Evolutionary conservation across 2,888 invertebrate genomes (phyloP).

Genomic region (Dryocosmus kuriphilus): DNA sequence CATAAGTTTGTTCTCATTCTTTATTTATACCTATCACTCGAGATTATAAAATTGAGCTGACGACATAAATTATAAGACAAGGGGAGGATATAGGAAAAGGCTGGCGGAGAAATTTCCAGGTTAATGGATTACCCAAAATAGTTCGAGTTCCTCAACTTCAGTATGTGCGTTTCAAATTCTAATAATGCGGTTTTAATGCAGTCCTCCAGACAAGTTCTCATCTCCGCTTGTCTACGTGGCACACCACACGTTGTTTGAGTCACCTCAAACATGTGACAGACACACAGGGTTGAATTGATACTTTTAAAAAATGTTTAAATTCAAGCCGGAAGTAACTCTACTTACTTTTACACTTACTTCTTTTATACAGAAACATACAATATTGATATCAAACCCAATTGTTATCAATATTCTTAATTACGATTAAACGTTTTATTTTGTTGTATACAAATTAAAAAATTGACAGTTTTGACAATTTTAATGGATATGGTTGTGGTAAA

Average conservation of each 20-base stretch:
- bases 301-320: no score
- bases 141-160: constrained; percentile 32
- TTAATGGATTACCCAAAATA: constrained; percentile 26
- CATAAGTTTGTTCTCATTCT: not conserved
- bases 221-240: not conserved
- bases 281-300: no score
- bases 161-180: constrained; percentile 18
- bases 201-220: constrained; percentile 11
- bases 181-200: constrained; percentile 38
- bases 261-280: not conserved
- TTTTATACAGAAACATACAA: no score
- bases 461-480: no score
- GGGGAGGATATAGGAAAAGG: constrained; percentile 5
- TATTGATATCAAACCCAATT: no score
- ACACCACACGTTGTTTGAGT: not conserved
- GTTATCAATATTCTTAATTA: no score
- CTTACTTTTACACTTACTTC: no score
- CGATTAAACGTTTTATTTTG: no score
- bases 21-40: not conserved
- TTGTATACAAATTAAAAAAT: no score
- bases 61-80: constrained; percentile 13
- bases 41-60: not conserved
- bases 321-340: no score
- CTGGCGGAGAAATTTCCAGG: constrained; percentile 25
- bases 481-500: no score